Evolutionary conservation across 2,888 invertebrate species (phyloP), one percentile per base, ranked within the genome.

Genomic region (Agrotis segetum): DNA sequence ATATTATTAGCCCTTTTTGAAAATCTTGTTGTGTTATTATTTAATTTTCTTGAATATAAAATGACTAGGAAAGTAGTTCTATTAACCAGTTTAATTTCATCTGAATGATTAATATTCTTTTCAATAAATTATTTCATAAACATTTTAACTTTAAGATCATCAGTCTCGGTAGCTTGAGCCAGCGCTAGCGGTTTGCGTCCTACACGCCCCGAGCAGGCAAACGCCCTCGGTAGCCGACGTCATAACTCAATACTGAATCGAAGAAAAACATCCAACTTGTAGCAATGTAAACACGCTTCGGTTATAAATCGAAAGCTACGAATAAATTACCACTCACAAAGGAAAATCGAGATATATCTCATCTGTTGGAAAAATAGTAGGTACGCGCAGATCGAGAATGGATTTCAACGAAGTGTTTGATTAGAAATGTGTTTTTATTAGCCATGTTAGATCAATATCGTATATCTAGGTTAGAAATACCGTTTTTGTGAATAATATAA

Each of bases 181-280:
- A 56, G 64, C 17, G 52, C 29, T 40, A 29, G 29, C 19, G 56
- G 40, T 24, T 40, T 29, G 29, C 19, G 56, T 29, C 83, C 83
- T 55, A 74, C 83, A 74, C 83, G 76, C 66, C 56, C 61, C 21
- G 21, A 49, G 63, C 59, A 13, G 34, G 46, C 44, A 29, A 19
- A 65, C 83, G 68, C 79, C 79, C 83, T 67, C 83, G 19, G n/a
- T 50, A 46, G 44, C 74, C 60, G 55, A 80, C 68, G 75, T 63
- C 75, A 52, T 55, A 46, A 49, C 59, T 74, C 83, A 74, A 65
- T 55, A 79, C 52, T 17, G 67, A 79, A 68, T 67, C 53, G 67
- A 44, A 53, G 46, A 83, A 79, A 67, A 21, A 46, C 6, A 62
- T 67, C 34, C 58, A 58, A 58, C 56, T 64, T 63, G 44, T 53